phyloP scores from a whole-genome alignment of 1,140 invertebrate genomes.

The Drosophila kanapiae region DNA sequence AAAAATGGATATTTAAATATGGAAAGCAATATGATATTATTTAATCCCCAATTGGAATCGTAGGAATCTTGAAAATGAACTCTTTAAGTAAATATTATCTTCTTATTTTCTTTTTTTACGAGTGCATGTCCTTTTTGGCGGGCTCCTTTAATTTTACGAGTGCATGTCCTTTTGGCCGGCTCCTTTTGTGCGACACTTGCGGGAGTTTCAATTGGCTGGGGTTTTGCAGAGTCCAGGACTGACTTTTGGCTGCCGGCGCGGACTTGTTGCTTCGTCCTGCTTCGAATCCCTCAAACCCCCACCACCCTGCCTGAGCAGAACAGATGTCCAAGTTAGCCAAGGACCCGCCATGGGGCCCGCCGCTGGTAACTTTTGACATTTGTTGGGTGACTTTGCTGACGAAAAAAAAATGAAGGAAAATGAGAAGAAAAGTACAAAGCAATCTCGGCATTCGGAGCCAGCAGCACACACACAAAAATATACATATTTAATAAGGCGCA shows the following conservation, averaged over 20 bases:
- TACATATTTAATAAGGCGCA: slow-evolving; percentile 72
- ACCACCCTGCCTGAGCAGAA: neutral
- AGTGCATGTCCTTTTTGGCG: neutral
- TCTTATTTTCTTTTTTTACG: neutral
- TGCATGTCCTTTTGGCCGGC: no score
- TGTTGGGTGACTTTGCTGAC: slow-evolving; percentile 24
- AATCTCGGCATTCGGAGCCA: slow-evolving; percentile 54
- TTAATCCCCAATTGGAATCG: no score
- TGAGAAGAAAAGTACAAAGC: slow-evolving; percentile 35
- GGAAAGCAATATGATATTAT: no score
- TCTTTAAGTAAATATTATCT: neutral
- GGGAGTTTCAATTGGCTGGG: slow-evolving; percentile 37
- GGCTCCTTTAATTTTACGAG: neutral
- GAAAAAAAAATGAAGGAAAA: neutral
- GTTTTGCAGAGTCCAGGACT: neutral
- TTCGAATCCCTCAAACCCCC: rapidly evolving
- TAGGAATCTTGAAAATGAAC: no score
- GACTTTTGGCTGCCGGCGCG: slow-evolving; percentile 15
- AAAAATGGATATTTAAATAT: no score
- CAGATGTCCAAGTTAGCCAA: slow-evolving; percentile 35
- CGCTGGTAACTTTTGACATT: slow-evolving; percentile 45
- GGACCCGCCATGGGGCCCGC: neutral
- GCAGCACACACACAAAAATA: slow-evolving; percentile 31
- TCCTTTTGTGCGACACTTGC: slow-evolving; percentile 25
- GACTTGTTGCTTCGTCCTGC: slow-evolving; percentile 33